Evolutionary conservation across 2,888 invertebrate genomes (phyloP).

Genomic region (Neria commutata): DNA sequence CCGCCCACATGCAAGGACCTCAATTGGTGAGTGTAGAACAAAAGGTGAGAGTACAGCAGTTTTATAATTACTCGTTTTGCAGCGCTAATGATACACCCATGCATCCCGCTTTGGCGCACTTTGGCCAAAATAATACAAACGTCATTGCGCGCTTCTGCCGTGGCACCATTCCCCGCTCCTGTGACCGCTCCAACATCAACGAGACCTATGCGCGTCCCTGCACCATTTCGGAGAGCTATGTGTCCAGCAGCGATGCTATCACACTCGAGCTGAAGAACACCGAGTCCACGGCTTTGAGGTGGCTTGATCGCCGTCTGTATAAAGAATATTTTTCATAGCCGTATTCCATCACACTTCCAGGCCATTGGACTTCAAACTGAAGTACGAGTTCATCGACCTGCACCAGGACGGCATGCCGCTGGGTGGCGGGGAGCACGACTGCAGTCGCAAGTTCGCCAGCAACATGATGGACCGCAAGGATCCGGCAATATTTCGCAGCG

Average conservation of each 20-base stretch:
- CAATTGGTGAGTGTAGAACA: conserved; percentile 70
- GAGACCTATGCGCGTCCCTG: conserved; percentile 72
- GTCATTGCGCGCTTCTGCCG: conserved; percentile 82
- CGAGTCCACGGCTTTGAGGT: conserved; percentile 86
- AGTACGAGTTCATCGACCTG: conserved; percentile 88
- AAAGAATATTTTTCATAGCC: not conserved
- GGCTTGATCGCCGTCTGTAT: conserved; percentile 40
- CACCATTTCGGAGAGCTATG: conserved; percentile 79
- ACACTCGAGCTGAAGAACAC: conserved; percentile 80
- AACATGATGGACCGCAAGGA: conserved; percentile 65
- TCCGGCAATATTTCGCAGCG: conserved; percentile 79
- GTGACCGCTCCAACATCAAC: conserved; percentile 78
- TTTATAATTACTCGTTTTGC: conserved; percentile 5
- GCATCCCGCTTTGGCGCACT: conserved; percentile 61
- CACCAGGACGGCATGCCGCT: conserved; percentile 84
- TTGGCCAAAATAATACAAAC: conserved; percentile 72
- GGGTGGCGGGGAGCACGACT: conserved; percentile 71
- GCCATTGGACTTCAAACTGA: conserved; percentile 81
- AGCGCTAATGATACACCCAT: conserved; percentile 49
- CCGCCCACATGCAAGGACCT: conserved; percentile 80
- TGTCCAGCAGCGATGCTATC: conserved; percentile 80
- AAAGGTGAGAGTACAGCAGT: not conserved
- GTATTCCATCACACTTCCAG: conserved; percentile 64
- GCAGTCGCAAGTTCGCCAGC: conserved; percentile 78
- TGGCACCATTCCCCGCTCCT: conserved; percentile 80